Evolutionary conservation across 2,888 invertebrate species (phyloP), one percentile per base, ranked within the genome.

Genomic region (Aphidius colemani): DNA sequence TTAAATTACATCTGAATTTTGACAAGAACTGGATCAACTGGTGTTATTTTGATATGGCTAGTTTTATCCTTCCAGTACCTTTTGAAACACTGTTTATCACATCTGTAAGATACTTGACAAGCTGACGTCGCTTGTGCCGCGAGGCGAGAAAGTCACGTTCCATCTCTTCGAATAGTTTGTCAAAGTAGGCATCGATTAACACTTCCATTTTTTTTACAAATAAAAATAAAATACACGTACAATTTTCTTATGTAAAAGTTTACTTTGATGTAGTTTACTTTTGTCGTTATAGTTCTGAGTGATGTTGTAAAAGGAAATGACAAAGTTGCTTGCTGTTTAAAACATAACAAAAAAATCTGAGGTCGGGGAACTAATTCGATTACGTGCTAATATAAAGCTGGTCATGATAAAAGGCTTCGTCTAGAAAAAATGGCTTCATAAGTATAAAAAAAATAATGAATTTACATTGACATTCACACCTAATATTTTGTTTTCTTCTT

Each of bases 101-200:
- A 13, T 92, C 88, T 75, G 88, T 90, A 73, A 94, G 88, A 82
- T 92, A 93, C 76, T 90, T 89, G 60, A 92, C 90, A 58, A 93
- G 84, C 74, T 90, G 87, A 45, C 88, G 85, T 45, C 94, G 85
- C 72, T 90, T 92, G 72, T 88, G 87, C 41, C 91, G 86, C 59
- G 89, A 89, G 70, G 90, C 89, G 59, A 94, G 84, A 71, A 88
- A 87, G 80, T 89, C 91, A 8, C 93, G 87, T 59, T 90, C 88
- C 78, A 92, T 84, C 72, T 87, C 87, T 71, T 86, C 84, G 76
- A 94, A 92, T 55, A 91, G 87, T 77, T 88, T 86, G 70, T 93
- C 91, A 75, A 92, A 92, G 83, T 93, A 93, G 78, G 88, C 90
- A 71, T 92, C 89, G 83, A 94, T 89, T 72, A 92, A 87, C 69